A percentile compares a stretch with the other conserved stretches of the same genome.
phyloP scores from a whole-genome alignment of 1,140 invertebrate species.

The Papilio aristodemus region DNA sequence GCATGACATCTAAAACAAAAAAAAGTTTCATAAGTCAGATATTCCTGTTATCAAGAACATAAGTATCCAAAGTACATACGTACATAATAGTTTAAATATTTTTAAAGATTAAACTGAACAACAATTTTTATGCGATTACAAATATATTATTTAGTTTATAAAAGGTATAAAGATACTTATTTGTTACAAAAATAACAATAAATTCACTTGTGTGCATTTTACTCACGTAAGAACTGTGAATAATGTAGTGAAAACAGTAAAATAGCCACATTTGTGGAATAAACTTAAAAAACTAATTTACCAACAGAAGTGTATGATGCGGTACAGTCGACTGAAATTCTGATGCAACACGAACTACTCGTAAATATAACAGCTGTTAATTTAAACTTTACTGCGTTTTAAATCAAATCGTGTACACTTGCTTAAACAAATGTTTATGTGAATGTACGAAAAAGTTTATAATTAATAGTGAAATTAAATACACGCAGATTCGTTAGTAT shows the following conservation, averaged over 20 bases:
- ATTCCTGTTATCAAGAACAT: too few relatives aligned
- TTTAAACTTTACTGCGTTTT: conserved; percentile 15
- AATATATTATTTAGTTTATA: too few relatives aligned
- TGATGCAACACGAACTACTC: conserved; percentile 15
- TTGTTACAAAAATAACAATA: too few relatives aligned
- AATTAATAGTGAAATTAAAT: conserved; percentile 8
- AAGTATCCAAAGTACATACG: too few relatives aligned
- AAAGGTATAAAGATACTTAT: too few relatives aligned
- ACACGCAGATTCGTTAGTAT: not conserved
- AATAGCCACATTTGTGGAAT: not conserved
- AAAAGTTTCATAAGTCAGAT: not conserved
- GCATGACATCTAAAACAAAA: not conserved
- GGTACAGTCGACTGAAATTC: conserved; percentile 2
- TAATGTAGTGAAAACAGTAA: not conserved
- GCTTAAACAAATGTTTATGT: conserved; percentile 1
- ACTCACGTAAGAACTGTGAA: too few relatives aligned
- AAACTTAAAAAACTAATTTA: conserved; percentile 20
- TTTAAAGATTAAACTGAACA: too few relatives aligned
- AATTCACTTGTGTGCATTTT: too few relatives aligned
- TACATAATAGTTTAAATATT: too few relatives aligned
- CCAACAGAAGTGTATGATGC: not conserved
- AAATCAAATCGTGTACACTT: conserved; percentile 13
- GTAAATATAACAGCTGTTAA: conserved; percentile 12
- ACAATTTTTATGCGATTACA: too few relatives aligned
- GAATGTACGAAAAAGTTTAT: conserved; percentile 4